Evolutionary conservation across 2,888 invertebrate species (phyloP), one percentile per base, ranked within the genome.

Genomic region (Spodoptera picta): DNA sequence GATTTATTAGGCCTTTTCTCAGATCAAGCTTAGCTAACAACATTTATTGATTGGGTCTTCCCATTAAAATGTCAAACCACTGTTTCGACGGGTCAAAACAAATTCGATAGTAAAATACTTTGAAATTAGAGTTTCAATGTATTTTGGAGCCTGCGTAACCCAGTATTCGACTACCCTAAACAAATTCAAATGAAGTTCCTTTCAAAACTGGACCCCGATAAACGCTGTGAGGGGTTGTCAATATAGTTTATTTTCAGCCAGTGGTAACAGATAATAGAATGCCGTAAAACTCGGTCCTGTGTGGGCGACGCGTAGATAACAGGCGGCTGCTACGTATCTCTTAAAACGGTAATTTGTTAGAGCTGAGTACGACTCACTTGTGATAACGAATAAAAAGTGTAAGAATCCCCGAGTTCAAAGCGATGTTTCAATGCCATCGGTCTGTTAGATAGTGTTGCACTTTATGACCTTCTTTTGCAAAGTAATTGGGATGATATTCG

Each of bases 321-420:
- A 75, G 70, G 77, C 81, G 79, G 82, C 82, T 75, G 75, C 75
- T 76, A 81, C 84, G 82, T 92, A 91, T 90, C 89, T 92, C 79
- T 87, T 86, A 86, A 90, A 89, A 87, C 83, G 87, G 89, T 92
- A 87, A 93, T 92, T 93, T 93, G 92, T 91, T 90, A 85, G 83
- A 83, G 83, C 84, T 87, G 82, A 80, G 81, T 82, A 78, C 75
- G 80, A 77, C 78, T 83, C 77, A 82, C 78, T 79, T 79, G 81
- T 85, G 90, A 90, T 90, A 91, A 88, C 79, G 81, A 83, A 54
- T 70, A 70, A 73, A 70, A 84, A 85, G 82, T 82, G 79, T 82
- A 83, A 77, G 69, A 68, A 69, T 60, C 75, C 60, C 55, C 57
- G 58, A 87, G 80, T 83, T 83, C 79, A 82, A 82, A 80, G 80